Evolutionary conservation across 1,140 invertebrate species (phyloP).

Genomic region (Arctopsyche grandis): DNA sequence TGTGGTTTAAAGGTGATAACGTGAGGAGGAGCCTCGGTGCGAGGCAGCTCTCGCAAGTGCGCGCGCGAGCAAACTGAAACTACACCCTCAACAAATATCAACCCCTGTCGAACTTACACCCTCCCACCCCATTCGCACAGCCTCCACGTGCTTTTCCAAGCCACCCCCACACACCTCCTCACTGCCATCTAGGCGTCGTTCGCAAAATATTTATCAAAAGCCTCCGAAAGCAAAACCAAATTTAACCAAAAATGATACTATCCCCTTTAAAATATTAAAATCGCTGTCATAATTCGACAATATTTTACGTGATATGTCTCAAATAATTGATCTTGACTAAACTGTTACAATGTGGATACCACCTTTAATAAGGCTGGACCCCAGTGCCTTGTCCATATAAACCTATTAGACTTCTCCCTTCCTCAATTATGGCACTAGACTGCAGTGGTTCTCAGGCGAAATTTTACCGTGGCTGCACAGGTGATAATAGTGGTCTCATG

Average conservation of each 20-base stretch:
- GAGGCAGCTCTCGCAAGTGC: neutral
- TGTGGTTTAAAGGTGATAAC: neutral
- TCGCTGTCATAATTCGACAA: too few relatives aligned
- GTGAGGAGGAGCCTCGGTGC: neutral
- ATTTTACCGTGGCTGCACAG: too few relatives aligned
- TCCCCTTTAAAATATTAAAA: neutral
- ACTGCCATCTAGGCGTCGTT: neutral
- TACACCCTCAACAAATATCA: constrained; percentile 29
- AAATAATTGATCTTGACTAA: too few relatives aligned
- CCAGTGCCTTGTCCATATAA: too few relatives aligned
- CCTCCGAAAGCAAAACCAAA: neutral
- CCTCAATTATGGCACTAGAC: too few relatives aligned
- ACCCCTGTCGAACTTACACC: constrained; percentile 31
- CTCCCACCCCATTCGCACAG: neutral
- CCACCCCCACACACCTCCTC: too few relatives aligned
- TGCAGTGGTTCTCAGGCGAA: too few relatives aligned
- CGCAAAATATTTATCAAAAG: neutral
- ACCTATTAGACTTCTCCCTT: too few relatives aligned
- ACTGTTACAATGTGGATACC: too few relatives aligned
- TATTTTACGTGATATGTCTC: too few relatives aligned
- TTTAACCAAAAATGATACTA: neutral
- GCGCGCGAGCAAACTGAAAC: constrained; percentile 40
- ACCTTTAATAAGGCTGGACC: too few relatives aligned
- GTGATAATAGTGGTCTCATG: too few relatives aligned
- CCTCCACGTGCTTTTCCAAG: neutral